phyloP scores from a whole-genome alignment of 2,797 vertebrate species.

The Chiloscyllium punctatum region DNA sequence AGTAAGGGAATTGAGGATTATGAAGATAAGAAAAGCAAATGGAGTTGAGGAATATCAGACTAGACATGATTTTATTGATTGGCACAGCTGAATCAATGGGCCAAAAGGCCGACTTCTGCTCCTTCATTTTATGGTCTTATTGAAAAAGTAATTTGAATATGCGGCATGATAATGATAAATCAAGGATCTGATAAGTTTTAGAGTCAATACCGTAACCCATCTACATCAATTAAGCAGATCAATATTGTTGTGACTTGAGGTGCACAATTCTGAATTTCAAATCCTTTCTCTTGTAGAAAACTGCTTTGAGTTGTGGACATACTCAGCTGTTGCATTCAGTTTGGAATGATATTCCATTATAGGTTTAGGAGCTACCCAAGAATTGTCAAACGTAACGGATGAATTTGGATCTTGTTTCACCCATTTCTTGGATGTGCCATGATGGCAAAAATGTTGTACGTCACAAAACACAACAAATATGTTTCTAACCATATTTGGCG shows the following conservation, averaged over 20 bases:
- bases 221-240: background rate
- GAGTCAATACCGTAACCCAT: background rate
- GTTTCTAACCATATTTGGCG: background rate
- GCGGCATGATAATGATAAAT: background rate
- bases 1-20: too few species aligned
- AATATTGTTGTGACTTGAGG: background rate
- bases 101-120: too few species aligned
- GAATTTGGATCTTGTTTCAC: background rate
- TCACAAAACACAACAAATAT: background rate
- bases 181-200: background rate
- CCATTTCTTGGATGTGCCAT: background rate
- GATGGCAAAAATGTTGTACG: background rate
- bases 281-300: background rate
- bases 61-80: too few species aligned
- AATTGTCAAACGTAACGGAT: background rate
- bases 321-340: background rate
- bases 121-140: background rate
- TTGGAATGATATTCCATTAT: background rate
- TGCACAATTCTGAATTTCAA: background rate
- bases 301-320: background rate
- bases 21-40: too few species aligned
- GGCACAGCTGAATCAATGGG: too few species aligned
- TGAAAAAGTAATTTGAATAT: slow-evolving; percentile 15
- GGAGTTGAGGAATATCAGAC: too few species aligned
- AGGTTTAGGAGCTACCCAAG: background rate